Percentiles rank a stretch among this genome's conserved stretches.
phyloP scores from a whole-genome alignment of 2,888 invertebrate genomes.

The Philaethria dido region DNA sequence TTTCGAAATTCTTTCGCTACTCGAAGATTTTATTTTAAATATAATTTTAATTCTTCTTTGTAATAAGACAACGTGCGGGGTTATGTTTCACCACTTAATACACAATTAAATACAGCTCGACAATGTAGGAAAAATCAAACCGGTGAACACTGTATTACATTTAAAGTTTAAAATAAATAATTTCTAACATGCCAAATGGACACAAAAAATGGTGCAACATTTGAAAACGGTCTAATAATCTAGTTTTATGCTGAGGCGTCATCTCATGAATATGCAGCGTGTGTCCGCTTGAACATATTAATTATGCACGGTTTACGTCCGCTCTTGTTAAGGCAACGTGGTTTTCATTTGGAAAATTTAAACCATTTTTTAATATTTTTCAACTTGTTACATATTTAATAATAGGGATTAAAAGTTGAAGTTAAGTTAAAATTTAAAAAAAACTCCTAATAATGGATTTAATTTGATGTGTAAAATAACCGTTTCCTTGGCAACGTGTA shows the following conservation, averaged over 20 bases:
- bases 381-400: background rate
- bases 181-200: constrained; percentile 4
- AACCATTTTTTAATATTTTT: background rate
- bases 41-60: no score
- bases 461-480: no score
- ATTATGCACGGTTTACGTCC: constrained; percentile 71
- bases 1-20: no score
- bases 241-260: constrained; percentile 63
- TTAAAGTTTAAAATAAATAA: background rate
- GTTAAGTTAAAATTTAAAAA: no score
- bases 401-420: no score
- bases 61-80: no score
- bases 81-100: no score
- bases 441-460: no score
- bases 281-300: constrained; percentile 71
- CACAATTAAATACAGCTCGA: no score
- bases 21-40: no score
- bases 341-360: constrained; percentile 14
- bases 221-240: constrained; percentile 59
- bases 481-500: no score
- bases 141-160: background rate
- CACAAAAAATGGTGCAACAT: constrained; percentile 45
- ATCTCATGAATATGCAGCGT: constrained; percentile 70
- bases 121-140: background rate
- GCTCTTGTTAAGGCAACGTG: constrained; percentile 55